Evolutionary conservation across 92 coral and sea anemone genomes (phyloP).

Genomic region (Umimayanthus chanpuru): DNA sequence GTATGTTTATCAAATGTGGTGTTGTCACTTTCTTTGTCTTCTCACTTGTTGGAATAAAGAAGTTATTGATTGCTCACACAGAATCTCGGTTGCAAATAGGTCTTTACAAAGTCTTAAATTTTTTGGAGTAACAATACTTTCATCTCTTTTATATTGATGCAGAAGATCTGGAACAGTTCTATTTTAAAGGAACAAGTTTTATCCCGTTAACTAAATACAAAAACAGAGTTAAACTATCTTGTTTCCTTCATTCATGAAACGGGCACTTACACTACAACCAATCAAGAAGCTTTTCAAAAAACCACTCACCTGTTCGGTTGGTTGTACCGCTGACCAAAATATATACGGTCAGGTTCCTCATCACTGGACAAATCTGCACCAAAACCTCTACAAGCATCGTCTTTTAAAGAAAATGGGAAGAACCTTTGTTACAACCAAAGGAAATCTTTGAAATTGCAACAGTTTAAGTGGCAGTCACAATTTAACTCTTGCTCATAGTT

Average conservation of each 20-base stretch:
- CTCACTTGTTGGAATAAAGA: background rate
- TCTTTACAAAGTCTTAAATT: too few species aligned
- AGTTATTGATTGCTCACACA: background rate
- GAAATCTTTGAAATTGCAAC: background rate
- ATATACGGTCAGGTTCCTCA: constrained; percentile 48
- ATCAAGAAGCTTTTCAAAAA: background rate
- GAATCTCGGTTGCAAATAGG: background rate
- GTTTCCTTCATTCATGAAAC: background rate
- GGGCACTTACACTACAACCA: background rate
- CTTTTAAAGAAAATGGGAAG: background rate
- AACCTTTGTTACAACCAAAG: background rate
- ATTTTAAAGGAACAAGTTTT: too few species aligned
- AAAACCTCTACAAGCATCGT: constrained; percentile 43
- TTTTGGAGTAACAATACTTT: background rate
- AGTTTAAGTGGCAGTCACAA: background rate
- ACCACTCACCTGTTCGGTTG: constrained; percentile 17
- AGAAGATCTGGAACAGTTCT: background rate
- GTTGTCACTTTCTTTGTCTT: background rate
- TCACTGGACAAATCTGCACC: constrained; percentile 70
- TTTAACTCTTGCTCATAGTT: background rate
- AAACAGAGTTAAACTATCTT: background rate
- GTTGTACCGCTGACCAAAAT: constrained; percentile 27
- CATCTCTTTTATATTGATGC: background rate
- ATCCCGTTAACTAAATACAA: too few species aligned
- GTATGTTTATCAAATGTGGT: background rate